Percentiles rank a stretch among this genome's conserved stretches.
Conservation (phyloP, 2,888 invertebrate species). For the Melolontha melolontha region DNA sequence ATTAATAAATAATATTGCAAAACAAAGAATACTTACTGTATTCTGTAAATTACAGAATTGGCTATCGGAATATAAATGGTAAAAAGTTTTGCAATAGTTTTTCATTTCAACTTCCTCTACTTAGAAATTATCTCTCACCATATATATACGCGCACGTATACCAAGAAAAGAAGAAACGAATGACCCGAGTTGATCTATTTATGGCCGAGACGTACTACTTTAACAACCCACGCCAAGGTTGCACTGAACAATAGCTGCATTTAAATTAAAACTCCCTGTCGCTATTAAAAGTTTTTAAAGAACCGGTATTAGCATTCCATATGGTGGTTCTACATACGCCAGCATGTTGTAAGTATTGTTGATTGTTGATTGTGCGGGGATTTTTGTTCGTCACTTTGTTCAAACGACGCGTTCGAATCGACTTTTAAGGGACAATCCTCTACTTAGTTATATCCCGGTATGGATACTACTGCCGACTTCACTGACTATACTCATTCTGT, state of each 20-base stretch:
- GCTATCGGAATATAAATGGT: no score
- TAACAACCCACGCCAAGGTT: slow-evolving; percentile 45
- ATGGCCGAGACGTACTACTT: slow-evolving; percentile 39
- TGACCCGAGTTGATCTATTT: slow-evolving; percentile 42
- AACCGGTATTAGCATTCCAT: slow-evolving; percentile 49
- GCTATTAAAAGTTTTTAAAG: slow-evolving; percentile 48
- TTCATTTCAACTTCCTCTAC: slow-evolving; percentile 11
- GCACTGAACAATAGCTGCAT: slow-evolving; percentile 47
- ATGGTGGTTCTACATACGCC: slow-evolving; percentile 43
- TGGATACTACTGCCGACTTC: slow-evolving; percentile 23
- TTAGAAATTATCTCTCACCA: slow-evolving; percentile 12
- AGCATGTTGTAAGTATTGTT: slow-evolving; percentile 43
- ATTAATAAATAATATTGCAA: no score
- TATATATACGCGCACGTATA: slow-evolving; percentile 7
- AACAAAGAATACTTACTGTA: no score
- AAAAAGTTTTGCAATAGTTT: not conserved
- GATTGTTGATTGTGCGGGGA: slow-evolving; percentile 46
- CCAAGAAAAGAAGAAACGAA: slow-evolving; percentile 34
- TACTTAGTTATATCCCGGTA: slow-evolving; percentile 44
- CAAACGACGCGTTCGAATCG: slow-evolving; percentile 36
- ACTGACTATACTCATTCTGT: not conserved
- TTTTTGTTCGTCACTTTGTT: slow-evolving; percentile 47
- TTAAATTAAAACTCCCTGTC: slow-evolving; percentile 47
- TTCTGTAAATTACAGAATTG: no score
- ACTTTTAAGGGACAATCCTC: slow-evolving; percentile 46